phyloP scores from a whole-genome alignment of 2,113 vertebrate species.

The Corythornis cristatus region DNA sequence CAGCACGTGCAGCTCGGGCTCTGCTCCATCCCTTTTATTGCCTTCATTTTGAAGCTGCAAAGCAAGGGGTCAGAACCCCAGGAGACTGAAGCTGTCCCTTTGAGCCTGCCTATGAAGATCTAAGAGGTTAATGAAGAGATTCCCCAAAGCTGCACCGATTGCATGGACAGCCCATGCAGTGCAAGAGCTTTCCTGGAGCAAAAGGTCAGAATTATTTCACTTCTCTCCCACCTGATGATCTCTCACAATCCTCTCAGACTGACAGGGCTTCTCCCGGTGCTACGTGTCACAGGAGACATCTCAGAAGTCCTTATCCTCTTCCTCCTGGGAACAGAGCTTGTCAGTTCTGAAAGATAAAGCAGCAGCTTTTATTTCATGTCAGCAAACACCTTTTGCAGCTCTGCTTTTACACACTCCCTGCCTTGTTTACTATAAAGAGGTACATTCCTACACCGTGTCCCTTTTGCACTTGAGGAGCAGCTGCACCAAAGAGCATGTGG shows the following conservation, averaged over 20 bases:
- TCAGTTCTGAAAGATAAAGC: neutral
- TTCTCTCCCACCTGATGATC: neutral
- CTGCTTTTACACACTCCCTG: neutral
- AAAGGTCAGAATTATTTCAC: neutral
- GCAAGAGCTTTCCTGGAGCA: neutral
- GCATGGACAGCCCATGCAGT: neutral
- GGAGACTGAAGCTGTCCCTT: neutral
- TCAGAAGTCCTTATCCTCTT: neutral
- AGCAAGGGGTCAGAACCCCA: neutral
- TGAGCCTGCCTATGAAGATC: neutral
- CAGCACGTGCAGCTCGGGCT: neutral
- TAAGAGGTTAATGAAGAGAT: neutral
- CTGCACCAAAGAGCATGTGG: neutral
- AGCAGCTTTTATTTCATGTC: neutral
- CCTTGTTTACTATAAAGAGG: neutral
- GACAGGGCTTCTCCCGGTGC: neutral
- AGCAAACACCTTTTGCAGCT: neutral
- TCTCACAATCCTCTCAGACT: neutral
- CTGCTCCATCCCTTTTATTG: neutral
- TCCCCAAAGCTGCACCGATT: neutral
- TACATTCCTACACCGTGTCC: neutral
- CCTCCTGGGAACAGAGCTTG: neutral
- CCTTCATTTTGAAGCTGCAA: neutral
- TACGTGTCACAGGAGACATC: neutral
- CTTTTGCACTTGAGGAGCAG: neutral